phyloP scores from a whole-genome alignment of 2,888 invertebrate genomes.

The Laothoe populi region DNA sequence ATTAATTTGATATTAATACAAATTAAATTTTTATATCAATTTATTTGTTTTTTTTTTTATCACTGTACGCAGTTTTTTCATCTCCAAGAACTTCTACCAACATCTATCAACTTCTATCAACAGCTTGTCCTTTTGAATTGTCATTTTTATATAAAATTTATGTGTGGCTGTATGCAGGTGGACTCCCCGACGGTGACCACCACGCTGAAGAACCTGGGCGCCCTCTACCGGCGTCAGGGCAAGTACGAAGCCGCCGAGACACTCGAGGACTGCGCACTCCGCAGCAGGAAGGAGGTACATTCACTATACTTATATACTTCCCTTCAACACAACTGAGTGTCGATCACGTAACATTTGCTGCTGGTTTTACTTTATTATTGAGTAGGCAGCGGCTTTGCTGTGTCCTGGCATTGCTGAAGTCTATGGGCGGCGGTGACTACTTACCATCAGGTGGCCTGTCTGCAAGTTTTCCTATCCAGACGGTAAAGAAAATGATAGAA shows the following conservation, averaged over 20 bases:
- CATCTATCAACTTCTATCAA: too few species aligned
- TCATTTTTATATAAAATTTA: neutral
- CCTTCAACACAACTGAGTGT: neutral
- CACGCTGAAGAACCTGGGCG: conserved; percentile 98
- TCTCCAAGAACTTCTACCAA: neutral
- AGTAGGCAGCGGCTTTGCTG: too few species aligned
- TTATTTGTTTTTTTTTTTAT: too few species aligned
- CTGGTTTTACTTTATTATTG: too few species aligned
- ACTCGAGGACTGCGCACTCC: conserved; percentile 98
- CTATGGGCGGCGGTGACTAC: too few species aligned
- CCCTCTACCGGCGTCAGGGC: conserved; percentile 98
- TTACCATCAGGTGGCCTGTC: too few species aligned
- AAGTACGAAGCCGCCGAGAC: conserved; percentile 99
- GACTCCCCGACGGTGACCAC: conserved; percentile 99
- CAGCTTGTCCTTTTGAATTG: neutral
- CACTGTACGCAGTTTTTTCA: too few species aligned
- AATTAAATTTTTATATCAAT: too few species aligned
- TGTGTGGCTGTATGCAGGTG: conserved; percentile 76
- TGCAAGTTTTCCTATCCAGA: too few species aligned
- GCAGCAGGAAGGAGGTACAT: conserved; percentile 96
- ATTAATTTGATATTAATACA: too few species aligned
- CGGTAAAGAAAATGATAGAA: too few species aligned
- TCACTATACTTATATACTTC: neutral
- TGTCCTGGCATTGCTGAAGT: too few species aligned
- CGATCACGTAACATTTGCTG: neutral